Percentiles rank a stretch among this genome's conserved stretches.
Conservation (phyloP, 2,888 invertebrate species). For the Oligia fasciuncula region DNA sequence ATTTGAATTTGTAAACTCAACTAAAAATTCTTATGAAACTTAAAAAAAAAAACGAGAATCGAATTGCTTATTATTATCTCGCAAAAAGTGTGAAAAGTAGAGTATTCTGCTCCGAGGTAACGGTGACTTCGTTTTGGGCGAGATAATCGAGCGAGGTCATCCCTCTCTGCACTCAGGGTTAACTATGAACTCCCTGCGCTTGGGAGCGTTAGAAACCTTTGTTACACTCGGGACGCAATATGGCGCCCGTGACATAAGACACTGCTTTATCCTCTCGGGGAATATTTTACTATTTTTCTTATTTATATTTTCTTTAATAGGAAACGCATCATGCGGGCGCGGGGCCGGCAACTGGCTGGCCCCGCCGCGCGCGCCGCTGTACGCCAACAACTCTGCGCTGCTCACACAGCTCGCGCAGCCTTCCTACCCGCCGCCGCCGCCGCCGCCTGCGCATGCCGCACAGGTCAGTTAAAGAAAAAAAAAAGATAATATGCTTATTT, state of each 20-base stretch:
- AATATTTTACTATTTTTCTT: neutral
- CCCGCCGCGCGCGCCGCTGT: slow-evolving; percentile 82
- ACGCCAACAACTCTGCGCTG: slow-evolving; percentile 86
- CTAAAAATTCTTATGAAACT: neutral
- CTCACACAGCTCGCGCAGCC: slow-evolving; percentile 92
- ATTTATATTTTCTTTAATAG: neutral
- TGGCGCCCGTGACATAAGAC: neutral
- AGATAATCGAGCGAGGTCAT: neutral
- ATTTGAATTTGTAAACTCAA: neutral
- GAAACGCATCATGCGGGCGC: slow-evolving; percentile 53
- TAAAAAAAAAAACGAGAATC: neutral
- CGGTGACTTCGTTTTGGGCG: neutral
- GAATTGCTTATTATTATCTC: neutral
- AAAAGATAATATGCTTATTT: neutral
- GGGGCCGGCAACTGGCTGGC: slow-evolving; percentile 75
- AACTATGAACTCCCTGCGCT: neutral
- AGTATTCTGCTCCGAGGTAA: neutral
- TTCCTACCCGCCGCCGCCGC: slow-evolving; percentile 87
- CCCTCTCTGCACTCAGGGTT: neutral
- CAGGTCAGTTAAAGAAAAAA: slow-evolving; percentile 14
- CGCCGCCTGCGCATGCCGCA: slow-evolving; percentile 75
- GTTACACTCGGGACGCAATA: neutral
- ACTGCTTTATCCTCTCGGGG: neutral
- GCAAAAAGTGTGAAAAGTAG: neutral
- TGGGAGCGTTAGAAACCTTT: neutral